Evolutionary conservation across 2,888 invertebrate species (phyloP).

Genomic region (Trimorus sp.): DNA sequence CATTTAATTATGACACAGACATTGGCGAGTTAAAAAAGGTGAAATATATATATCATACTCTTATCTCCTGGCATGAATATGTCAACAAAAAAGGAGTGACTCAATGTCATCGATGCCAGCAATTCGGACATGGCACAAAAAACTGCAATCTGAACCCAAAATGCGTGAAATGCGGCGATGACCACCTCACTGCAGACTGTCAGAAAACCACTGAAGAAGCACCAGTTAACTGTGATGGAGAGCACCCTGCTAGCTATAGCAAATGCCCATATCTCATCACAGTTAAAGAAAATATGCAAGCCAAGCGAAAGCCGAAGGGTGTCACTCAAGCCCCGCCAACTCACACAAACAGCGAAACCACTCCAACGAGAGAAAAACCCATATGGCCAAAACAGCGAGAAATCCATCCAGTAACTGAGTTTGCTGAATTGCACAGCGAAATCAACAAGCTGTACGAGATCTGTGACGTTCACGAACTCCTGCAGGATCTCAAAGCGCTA

Average conservation of each 20-base stretch:
- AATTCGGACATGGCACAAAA: slow-evolving; percentile 11
- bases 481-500: not conserved
- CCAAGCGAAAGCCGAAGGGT: not conserved
- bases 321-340: not conserved
- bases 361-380: not conserved
- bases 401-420: not conserved
- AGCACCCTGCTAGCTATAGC: slow-evolving; percentile 28
- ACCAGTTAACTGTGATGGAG: slow-evolving; percentile 22
- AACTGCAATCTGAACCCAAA: slow-evolving; percentile 15
- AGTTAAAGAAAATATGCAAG: not conserved
- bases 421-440: not conserved
- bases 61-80: not conserved
- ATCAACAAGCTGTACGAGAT: not conserved
- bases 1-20: not conserved
- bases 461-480: not conserved
- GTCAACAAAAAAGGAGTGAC: slow-evolving; percentile 1
- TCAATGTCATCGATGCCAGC: slow-evolving; percentile 41
- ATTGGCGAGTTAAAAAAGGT: not conserved
- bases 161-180: slow-evolving; percentile 26
- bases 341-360: not conserved
- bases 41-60: not conserved
- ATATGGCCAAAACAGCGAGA: not conserved
- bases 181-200: slow-evolving; percentile 11
- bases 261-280: not conserved
- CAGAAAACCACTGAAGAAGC: not conserved